Evolutionary conservation across 2,113 vertebrate genomes (phyloP), one percentile per base, ranked within the genome.

Genomic region (Rutilus rutilus): DNA sequence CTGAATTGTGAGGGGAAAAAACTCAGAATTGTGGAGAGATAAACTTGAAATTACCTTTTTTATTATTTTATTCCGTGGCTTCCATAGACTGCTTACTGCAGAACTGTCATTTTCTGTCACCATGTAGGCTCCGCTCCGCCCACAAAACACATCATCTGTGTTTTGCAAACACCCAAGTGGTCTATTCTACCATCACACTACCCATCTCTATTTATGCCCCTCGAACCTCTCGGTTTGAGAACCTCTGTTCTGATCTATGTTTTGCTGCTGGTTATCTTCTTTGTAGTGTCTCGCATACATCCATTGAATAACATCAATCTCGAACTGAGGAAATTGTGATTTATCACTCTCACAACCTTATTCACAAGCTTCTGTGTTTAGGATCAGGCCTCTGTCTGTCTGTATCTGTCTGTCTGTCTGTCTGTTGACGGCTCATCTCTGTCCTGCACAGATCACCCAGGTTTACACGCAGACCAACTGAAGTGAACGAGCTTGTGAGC

Each of bases 401-500:
- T 76, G 45, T 42, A 4, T 79, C 3, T 47, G 81, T 87, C 23
- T 74, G 36, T 33, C 33, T 33, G 33, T 65, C 27, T 74, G 17
- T 59, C 77, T 78, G 78, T 75, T 88, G 90, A 91, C 73, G 25
- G 14, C 89, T 52, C 90, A 82, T 93, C 85, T 89, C 86, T 94
- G 91, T 94, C 89, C 90, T 86, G 91, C 92, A 77, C 92, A 94
- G 95, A 93, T 95, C 94, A 73, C 93, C 93, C 67, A 92, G 91
- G 91, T 94, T 93, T 91, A 90, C 91, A 87, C 90, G 80, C 91
- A 93, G 92, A 75, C 91, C 91, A 11, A 85, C 93, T 88, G 94
- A 94, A 84, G 92, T 93, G 89, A 92, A 87, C 87, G 93, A 95
- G 81, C 93, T 96, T 89, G 90, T 95, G 92, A 94, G 89, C 94